These are phyloP conservation scores for Lathamus discolor DNA, from an alignment of 2,113 vertebrate species.

Conservation along the genomic window DNA sequence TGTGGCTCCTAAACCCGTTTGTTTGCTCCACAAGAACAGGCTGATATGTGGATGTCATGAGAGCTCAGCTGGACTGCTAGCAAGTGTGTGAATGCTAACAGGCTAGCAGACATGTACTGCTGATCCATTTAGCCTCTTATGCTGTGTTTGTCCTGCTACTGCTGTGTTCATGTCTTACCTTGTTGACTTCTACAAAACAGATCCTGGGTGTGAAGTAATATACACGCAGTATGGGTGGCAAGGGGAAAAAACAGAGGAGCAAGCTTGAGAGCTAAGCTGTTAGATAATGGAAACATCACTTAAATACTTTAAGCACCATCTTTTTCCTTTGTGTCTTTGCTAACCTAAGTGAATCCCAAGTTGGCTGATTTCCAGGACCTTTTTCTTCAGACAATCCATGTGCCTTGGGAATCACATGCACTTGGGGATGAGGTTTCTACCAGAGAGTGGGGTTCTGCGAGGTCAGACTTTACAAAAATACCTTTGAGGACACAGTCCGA, in stretches of 20 bases:
- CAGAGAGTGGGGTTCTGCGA: background rate
- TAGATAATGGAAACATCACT: background rate
- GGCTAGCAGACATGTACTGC: background rate
- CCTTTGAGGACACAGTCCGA: background rate
- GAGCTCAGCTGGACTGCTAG: background rate
- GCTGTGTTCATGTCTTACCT: background rate
- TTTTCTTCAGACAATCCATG: background rate
- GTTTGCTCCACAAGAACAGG: background rate
- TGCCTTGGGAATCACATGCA: background rate
- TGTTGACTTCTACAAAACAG: background rate
- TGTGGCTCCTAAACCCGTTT: background rate
- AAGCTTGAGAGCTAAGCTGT: background rate
- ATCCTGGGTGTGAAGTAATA: background rate
- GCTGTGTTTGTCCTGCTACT: background rate
- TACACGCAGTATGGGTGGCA: background rate
- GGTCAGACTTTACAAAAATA: background rate
- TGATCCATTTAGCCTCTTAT: background rate
- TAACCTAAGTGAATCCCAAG: background rate
- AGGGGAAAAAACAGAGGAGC: background rate
- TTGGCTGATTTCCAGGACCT: background rate
- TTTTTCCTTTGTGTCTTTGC: background rate
- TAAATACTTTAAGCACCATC: background rate
- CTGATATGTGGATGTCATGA: background rate
- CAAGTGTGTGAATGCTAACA: background rate
- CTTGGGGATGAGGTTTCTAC: background rate